These are phyloP conservation scores for Elaphurus davidianus DNA, from an alignment of 2,113 vertebrate genomes.

Conservation along the genomic window DNA sequence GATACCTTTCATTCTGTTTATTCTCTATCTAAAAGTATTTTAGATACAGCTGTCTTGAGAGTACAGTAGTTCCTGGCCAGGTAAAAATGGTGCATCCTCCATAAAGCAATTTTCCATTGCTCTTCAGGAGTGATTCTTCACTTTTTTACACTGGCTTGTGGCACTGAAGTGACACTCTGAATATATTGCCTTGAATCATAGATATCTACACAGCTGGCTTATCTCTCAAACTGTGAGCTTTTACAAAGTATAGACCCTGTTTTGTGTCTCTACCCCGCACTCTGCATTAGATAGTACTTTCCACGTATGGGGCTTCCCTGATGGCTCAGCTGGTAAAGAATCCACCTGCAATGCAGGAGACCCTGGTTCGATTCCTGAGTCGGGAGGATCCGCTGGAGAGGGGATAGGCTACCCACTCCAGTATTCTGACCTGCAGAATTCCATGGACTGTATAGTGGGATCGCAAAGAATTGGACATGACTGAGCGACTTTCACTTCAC, in stretches of 20 bases:
- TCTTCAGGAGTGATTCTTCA: neutral
- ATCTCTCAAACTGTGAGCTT: neutral
- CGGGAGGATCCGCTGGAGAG: neutral
- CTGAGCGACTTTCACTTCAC: neutral
- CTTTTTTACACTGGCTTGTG: neutral
- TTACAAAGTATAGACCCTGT: neutral
- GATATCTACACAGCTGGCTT: neutral
- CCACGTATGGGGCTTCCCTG: neutral
- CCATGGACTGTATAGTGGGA: neutral
- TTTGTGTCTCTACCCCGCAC: neutral
- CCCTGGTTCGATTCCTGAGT: neutral
- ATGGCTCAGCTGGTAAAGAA: neutral
- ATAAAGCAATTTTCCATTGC: neutral
- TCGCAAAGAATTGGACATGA: neutral
- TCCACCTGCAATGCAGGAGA: neutral
- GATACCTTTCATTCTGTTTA: neutral
- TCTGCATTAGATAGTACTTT: neutral
- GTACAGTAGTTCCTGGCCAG: neutral
- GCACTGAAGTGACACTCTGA: neutral
- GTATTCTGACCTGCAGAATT: neutral
- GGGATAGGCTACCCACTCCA: neutral
- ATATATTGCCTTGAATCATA: neutral
- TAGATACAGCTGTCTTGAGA: neutral
- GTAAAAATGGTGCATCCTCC: neutral
- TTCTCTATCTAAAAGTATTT: neutral